Evolutionary conservation across 2,113 vertebrate species (phyloP).

Genomic region (Crotalus horridus): DNA sequence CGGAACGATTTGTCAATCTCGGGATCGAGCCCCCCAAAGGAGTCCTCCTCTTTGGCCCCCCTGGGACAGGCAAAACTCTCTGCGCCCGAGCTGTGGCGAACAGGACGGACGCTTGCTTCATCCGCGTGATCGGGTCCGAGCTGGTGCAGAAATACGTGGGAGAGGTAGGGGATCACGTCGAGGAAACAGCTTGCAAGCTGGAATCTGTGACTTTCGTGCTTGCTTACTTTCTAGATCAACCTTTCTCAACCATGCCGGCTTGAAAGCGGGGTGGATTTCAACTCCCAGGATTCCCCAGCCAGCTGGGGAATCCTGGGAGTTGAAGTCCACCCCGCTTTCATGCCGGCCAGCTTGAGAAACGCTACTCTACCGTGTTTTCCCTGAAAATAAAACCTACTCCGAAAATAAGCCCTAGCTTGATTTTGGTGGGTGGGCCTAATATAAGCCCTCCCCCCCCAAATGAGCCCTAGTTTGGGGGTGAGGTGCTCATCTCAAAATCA

Average conservation of each 20-base stretch:
- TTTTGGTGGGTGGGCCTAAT: too few species aligned
- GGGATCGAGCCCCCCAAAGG: constrained; percentile 98
- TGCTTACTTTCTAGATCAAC: neutral
- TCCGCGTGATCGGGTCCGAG: constrained; percentile 95
- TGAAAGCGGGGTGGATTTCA: neutral
- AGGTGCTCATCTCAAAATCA: too few species aligned
- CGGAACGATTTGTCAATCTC: constrained; percentile 96
- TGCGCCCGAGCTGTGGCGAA: constrained; percentile 98
- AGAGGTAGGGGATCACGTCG: constrained; percentile 74
- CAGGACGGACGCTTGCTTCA: constrained; percentile 96
- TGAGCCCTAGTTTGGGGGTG: too few species aligned
- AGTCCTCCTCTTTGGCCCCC: constrained; percentile 94
- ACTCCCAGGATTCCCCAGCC: neutral
- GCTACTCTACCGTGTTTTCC: neutral
- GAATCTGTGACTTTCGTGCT: too few species aligned
- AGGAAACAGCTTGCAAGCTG: neutral
- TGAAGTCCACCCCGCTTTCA: neutral
- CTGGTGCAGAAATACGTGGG: constrained; percentile 98
- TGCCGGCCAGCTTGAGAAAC: neutral
- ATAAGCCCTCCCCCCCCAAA: too few species aligned
- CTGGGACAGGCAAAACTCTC: constrained; percentile 94
- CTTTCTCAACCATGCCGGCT: neutral
- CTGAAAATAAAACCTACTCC: too few species aligned
- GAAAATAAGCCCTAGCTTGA: too few species aligned
- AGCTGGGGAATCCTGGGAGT: neutral